These are phyloP conservation scores for Sesamia inferens DNA, from an alignment of 2,888 invertebrate genomes.

Conservation along the genomic window DNA sequence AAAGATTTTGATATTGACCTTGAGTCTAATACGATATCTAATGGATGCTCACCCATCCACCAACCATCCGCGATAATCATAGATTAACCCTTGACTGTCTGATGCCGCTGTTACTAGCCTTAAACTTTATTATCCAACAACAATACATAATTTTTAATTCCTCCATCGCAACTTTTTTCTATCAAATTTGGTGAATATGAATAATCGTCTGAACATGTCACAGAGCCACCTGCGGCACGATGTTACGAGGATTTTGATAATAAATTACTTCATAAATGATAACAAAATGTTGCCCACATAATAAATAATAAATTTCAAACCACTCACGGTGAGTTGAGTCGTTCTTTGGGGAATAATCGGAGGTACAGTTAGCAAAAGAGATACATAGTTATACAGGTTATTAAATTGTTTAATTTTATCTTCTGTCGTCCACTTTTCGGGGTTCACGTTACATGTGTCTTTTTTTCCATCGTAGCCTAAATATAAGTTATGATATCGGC, in stretches of 20 bases:
- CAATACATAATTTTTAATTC: slow-evolving; percentile 8
- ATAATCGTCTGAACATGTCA: slow-evolving; percentile 38
- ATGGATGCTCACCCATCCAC: background rate
- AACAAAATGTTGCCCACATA: slow-evolving; percentile 33
- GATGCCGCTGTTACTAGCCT: background rate
- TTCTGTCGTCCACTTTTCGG: no score
- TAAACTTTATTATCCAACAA: background rate
- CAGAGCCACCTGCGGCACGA: slow-evolving; percentile 46
- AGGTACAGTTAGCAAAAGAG: slow-evolving; percentile 13
- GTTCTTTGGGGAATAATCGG: slow-evolving; percentile 15
- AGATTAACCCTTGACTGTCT: no score
- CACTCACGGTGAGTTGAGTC: slow-evolving; percentile 3
- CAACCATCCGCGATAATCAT: background rate
- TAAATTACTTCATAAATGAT: slow-evolving; percentile 53
- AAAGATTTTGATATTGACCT: no score
- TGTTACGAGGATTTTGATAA: slow-evolving; percentile 62
- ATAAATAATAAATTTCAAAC: slow-evolving; percentile 39
- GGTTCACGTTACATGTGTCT: no score
- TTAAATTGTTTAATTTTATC: no score
- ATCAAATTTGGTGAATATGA: slow-evolving; percentile 15
- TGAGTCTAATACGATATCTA: background rate
- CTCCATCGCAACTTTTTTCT: slow-evolving; percentile 23
- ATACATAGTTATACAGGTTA: background rate
- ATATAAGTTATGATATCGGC: no score
- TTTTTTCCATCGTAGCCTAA: no score